These are phyloP conservation scores for Heliconius erato DNA, from an alignment of 2,888 invertebrate species.

Conservation along the genomic window DNA sequence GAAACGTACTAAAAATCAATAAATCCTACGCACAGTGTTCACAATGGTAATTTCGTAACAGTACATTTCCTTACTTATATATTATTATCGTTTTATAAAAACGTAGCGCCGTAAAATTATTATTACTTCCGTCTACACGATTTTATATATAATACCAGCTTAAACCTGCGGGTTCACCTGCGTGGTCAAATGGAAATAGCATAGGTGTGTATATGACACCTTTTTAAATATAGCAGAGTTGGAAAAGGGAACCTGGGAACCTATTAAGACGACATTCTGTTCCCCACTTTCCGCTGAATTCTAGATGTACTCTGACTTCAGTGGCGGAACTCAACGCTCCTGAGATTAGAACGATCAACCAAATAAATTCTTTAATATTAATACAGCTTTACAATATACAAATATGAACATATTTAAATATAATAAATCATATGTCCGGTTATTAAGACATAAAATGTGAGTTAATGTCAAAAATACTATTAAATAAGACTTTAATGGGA, in stretches of 20 bases:
- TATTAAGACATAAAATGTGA: not conserved
- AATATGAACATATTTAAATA: not conserved
- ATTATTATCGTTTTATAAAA: conserved; percentile 2
- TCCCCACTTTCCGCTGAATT: too few relatives aligned
- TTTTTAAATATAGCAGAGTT: too few relatives aligned
- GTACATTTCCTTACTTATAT: conserved; percentile 18
- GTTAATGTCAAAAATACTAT: conserved; percentile 18
- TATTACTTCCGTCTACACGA: conserved; percentile 10
- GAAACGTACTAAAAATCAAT: not conserved
- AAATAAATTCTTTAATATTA: too few relatives aligned
- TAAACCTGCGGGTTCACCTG: not conserved
- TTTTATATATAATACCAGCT: not conserved
- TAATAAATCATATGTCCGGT: not conserved
- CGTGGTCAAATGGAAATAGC: not conserved
- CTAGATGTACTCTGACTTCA: too few relatives aligned
- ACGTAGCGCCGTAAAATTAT: not conserved
- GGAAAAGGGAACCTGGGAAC: too few relatives aligned
- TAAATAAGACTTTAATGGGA: not conserved
- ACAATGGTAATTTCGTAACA: conserved; percentile 12
- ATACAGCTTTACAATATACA: too few relatives aligned
- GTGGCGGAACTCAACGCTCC: too few relatives aligned
- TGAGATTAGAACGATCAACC: too few relatives aligned
- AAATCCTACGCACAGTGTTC: conserved; percentile 5
- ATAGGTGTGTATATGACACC: not conserved
- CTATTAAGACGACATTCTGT: too few relatives aligned